Evolutionary conservation across 2,888 invertebrate species (phyloP).

Genomic region (Cantharis lateralis): DNA sequence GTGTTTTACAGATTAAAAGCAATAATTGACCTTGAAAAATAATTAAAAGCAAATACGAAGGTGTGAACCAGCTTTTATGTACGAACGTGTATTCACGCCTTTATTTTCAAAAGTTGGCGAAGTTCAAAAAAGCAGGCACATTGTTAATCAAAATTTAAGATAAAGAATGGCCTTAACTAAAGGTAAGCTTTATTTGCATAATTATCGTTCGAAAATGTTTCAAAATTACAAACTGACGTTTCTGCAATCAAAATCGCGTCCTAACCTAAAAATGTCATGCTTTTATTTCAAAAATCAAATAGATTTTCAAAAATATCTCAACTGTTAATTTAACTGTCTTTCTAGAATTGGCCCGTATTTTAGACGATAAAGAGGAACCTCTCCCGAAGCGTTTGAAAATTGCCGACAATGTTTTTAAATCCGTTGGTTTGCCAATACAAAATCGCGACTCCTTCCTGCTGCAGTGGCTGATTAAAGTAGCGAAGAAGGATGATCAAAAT

Average conservation of each 20-base stretch:
- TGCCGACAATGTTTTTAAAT: slow-evolving; percentile 46
- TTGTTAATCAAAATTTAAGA: not conserved
- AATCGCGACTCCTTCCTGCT: slow-evolving; percentile 43
- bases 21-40: no score
- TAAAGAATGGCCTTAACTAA: not conserved
- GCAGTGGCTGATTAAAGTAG: slow-evolving; percentile 40
- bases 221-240: not conserved
- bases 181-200: not conserved
- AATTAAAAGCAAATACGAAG: no score
- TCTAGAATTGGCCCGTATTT: slow-evolving; percentile 42
- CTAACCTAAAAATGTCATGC: not conserved
- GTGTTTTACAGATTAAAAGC: no score
- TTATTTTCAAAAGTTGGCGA: not conserved
- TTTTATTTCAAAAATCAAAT: not conserved
- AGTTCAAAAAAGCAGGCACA: not conserved
- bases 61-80: no score
- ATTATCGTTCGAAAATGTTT: not conserved
- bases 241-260: not conserved
- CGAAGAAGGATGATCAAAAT: slow-evolving; percentile 27
- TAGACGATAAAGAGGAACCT: slow-evolving; percentile 43
- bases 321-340: slow-evolving; percentile 13
- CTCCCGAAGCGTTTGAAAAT: slow-evolving; percentile 45
- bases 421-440: slow-evolving; percentile 37
- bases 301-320: not conserved
- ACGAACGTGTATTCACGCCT: not conserved